Conservation (phyloP, 2,888 invertebrate genomes). For the Campoletis raptor region DNA sequence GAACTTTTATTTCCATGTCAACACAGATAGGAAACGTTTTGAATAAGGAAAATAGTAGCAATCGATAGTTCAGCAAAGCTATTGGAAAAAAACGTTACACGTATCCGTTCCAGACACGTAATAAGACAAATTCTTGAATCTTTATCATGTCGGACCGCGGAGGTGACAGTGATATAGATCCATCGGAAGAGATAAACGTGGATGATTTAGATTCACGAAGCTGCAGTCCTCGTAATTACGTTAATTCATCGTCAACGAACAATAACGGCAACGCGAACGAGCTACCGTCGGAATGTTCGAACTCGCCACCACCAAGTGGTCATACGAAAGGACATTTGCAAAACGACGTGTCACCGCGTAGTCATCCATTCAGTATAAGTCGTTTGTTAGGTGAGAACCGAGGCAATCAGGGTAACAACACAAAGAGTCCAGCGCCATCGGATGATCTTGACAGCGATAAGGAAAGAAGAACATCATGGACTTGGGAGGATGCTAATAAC, state of each 20-base stretch:
- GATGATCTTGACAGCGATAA: slow-evolving; percentile 81
- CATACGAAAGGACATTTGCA: slow-evolving; percentile 76
- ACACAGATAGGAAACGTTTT: not conserved
- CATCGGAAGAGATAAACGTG: slow-evolving; percentile 83
- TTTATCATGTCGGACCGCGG: slow-evolving; percentile 80
- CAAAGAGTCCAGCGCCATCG: slow-evolving; percentile 79
- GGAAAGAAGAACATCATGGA: slow-evolving; percentile 80
- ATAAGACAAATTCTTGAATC: not conserved
- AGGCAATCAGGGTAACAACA: slow-evolving; percentile 70
- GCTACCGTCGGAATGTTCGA: slow-evolving; percentile 80
- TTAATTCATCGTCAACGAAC: slow-evolving; percentile 59
- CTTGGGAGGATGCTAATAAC: slow-evolving; percentile 79
- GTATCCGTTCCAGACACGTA: not conserved
- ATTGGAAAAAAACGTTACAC: not conserved
- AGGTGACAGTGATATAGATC: slow-evolving; percentile 81
- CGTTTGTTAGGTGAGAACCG: slow-evolving; percentile 80
- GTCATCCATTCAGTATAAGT: slow-evolving; percentile 84
- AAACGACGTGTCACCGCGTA: slow-evolving; percentile 79
- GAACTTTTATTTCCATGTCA: not conserved
- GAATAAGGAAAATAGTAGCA: not conserved
- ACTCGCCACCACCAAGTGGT: slow-evolving; percentile 76
- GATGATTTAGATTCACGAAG: slow-evolving; percentile 82
- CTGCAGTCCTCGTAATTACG: slow-evolving; percentile 79
- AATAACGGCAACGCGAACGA: slow-evolving; percentile 65
- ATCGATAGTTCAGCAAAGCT: slow-evolving; percentile 30